Evolutionary conservation across 2,797 vertebrate species (phyloP).

Genomic region (Macroramphosus scolopax): DNA sequence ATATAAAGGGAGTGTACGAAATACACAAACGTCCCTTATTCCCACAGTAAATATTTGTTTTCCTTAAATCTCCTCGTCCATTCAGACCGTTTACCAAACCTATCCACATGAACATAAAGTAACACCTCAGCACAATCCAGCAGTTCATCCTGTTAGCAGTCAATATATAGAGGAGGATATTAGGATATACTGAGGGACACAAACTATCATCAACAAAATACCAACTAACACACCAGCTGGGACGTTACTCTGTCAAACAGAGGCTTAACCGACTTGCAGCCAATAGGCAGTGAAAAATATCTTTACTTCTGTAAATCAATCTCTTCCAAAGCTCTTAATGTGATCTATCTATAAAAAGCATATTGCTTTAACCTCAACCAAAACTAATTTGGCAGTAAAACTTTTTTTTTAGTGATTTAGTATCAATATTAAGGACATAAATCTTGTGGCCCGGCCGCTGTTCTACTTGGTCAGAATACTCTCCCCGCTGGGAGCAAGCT

Average conservation of each 20-base stretch:
- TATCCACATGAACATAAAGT: too few species aligned
- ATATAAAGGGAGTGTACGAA: too few species aligned
- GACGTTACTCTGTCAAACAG: slow-evolving; percentile 5
- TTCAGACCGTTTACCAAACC: too few species aligned
- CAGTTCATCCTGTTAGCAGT: too few species aligned
- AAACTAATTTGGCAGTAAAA: slow-evolving; percentile 30
- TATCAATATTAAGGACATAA: slow-evolving; percentile 23
- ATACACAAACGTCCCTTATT: too few species aligned
- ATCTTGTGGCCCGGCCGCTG: slow-evolving; percentile 16
- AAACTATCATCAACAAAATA: background rate
- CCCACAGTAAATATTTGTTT: too few species aligned
- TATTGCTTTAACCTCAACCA: slow-evolving; percentile 18
- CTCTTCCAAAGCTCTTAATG: slow-evolving; percentile 8
- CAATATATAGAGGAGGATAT: too few species aligned
- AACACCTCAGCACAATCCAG: too few species aligned
- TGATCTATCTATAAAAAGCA: slow-evolving; percentile 16
- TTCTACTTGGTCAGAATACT: slow-evolving; percentile 22
- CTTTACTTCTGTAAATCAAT: slow-evolving; percentile 25
- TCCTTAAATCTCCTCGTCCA: too few species aligned
- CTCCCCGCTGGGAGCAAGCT: slow-evolving; percentile 13
- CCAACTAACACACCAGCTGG: background rate
- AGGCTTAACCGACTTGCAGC: slow-evolving; percentile 8
- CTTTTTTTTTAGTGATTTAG: slow-evolving; percentile 24
- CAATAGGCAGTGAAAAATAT: slow-evolving; percentile 4
- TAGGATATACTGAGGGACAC: background rate